Evolutionary conservation across 30 jellyfish, hydroid and myxozoan genomes (phyloP).

Genomic region (Hydractinia echinata): DNA sequence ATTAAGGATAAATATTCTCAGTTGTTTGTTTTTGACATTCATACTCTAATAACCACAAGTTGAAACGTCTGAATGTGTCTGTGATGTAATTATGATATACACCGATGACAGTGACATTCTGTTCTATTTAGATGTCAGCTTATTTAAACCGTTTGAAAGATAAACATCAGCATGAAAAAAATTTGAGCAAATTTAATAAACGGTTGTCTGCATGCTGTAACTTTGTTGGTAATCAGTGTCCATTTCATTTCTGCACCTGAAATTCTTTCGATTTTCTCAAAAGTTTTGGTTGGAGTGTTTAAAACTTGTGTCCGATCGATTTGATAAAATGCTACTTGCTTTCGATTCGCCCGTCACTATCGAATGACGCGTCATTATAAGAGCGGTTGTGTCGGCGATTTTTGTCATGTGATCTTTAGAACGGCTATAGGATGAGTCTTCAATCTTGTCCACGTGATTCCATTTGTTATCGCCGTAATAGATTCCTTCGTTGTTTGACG

Average conservation of each 20-base stretch:
- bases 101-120: no score
- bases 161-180: no score
- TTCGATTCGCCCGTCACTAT: slow-evolving; percentile 4
- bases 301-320: neutral
- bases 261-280: slow-evolving; percentile 40
- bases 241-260: slow-evolving; percentile 61
- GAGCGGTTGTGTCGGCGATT: neutral
- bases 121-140: no score
- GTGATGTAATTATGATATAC: no score
- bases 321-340: neutral
- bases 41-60: no score
- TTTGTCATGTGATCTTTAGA: neutral
- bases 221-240: slow-evolving; percentile 66
- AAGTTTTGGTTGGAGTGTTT: slow-evolving; percentile 50
- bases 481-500: slow-evolving; percentile 39
- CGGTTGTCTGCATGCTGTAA: slow-evolving; percentile 27
- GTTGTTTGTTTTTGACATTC: no score
- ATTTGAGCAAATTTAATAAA: neutral
- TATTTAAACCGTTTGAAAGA: no score
- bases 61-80: no score
- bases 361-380: neutral
- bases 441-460: neutral
- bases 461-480: slow-evolving; percentile 16
- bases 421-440: neutral
- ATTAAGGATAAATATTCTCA: no score